Evolutionary conservation across 2,113 vertebrate genomes (phyloP), one percentile per base, ranked within the genome.

Genomic region (Python bivittatus): DNA sequence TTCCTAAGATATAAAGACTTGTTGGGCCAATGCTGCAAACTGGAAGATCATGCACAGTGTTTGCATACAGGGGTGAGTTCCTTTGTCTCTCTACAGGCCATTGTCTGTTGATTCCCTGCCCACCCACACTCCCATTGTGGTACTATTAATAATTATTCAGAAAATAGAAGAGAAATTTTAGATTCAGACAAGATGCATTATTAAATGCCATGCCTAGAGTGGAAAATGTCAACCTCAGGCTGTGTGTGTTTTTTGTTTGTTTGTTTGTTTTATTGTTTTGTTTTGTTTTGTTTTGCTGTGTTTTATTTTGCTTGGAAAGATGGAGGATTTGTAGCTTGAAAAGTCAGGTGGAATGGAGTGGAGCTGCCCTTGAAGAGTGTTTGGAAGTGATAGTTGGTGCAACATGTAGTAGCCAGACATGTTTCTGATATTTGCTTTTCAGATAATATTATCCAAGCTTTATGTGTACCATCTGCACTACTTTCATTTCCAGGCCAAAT

Each of bases 51-150:
- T 23, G 54, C 42, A 44, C 92, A 92, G 53, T 97, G 97, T 88
- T 91, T 94, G 58, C 91, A 95, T 42, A 87, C 94, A 92, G 94
- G 84, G 68, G 97, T 97, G 93, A 86, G 92, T 72, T 48, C 13
- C 5, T 17, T 89, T 89, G 9, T 33, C 29, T 22, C n/a, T 57
- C n/a, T n/a, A n/a, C n/a, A n/a, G 68, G 33, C n/a, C 6, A 38
- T 7, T 20, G 33, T 15, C n/a, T 79, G 1, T 38, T 38, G 17
- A 72, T 72, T n/a, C 5, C n/a, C n/a, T 72, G 15, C 17, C 33
- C 0, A 72, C 2, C 6, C 15, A n/a, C 17, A 79, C 6, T 2
- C 15, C n/a, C 7, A 38, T 22, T 68, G 61, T 4, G 4, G 29
- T 12, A n/a, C 29, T n/a, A 15, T 68, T 79, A 38, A 38, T 79